Conservation (phyloP, 2,888 invertebrate species). For the Liposcelis brunnea region DNA sequence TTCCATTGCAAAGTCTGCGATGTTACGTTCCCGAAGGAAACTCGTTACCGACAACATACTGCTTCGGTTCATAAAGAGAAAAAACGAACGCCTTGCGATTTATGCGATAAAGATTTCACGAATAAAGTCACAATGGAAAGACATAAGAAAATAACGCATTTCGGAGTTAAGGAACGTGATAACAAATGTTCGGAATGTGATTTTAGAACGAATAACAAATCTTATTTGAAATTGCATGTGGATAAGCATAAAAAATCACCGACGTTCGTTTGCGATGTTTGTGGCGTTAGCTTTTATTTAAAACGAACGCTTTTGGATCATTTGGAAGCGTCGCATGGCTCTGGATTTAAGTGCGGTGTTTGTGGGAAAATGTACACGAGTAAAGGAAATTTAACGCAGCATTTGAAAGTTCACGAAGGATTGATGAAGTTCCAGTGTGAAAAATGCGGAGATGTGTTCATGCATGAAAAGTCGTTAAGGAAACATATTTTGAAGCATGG, state of each 20-base stretch:
- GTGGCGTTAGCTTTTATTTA: not conserved
- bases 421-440: not conserved
- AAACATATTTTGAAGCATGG: not conserved
- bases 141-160: not conserved
- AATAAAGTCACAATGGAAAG: no score
- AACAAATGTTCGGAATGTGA: not conserved
- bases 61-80: no score
- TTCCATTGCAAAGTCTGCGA: no score
- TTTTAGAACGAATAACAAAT: not conserved
- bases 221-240: not conserved
- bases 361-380: not conserved
- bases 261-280: not conserved
- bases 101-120: no score
- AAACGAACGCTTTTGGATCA: not conserved
- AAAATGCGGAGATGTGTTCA: not conserved
- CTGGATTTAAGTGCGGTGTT: not conserved
- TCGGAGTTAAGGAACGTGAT: not conserved
- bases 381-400: not conserved
- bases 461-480: not conserved
- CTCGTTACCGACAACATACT: no score
- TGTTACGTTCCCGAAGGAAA: no score
- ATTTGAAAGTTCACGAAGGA: not conserved
- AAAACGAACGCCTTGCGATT: no score
- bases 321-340: not conserved
- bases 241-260: not conserved